Evolutionary conservation across 1,140 invertebrate genomes (phyloP).

Genomic region (Lerema accius): DNA sequence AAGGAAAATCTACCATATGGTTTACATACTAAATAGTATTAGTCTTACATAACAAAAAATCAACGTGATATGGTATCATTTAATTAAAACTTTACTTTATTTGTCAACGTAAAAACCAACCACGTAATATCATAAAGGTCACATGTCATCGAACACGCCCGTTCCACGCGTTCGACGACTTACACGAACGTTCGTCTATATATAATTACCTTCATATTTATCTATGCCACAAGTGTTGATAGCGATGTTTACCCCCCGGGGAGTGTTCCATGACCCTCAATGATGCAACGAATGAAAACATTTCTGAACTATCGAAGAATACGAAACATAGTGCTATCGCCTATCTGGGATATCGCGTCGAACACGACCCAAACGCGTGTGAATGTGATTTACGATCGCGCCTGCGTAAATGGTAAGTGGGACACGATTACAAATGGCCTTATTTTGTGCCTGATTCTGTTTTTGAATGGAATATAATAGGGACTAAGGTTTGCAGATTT

Average conservation of each 20-base stretch:
- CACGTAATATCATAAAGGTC: no score
- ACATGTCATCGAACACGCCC: neutral
- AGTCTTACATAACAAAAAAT: no score
- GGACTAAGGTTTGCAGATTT: no score
- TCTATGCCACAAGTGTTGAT: neutral
- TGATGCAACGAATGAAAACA: constrained; percentile 21
- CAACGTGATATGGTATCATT: no score
- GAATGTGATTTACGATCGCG: neutral
- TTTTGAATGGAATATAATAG: neutral
- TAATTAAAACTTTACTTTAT: no score
- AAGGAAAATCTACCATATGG: no score
- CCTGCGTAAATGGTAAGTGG: neutral
- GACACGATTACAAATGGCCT: neutral
- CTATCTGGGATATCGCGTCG: no score
- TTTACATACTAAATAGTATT: no score
- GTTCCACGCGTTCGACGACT: neutral
- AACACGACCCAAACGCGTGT: neutral
- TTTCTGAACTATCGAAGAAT: constrained; percentile 5
- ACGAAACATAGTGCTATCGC: no score
- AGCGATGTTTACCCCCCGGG: constrained; percentile 6
- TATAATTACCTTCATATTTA: neutral
- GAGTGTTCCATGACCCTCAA: constrained; percentile 15
- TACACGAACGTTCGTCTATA: no score
- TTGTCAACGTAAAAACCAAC: no score
- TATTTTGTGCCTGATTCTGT: neutral